These are phyloP conservation scores for Macropodus opercularis DNA, from an alignment of 2,797 vertebrate species.

Conservation along the genomic window DNA sequence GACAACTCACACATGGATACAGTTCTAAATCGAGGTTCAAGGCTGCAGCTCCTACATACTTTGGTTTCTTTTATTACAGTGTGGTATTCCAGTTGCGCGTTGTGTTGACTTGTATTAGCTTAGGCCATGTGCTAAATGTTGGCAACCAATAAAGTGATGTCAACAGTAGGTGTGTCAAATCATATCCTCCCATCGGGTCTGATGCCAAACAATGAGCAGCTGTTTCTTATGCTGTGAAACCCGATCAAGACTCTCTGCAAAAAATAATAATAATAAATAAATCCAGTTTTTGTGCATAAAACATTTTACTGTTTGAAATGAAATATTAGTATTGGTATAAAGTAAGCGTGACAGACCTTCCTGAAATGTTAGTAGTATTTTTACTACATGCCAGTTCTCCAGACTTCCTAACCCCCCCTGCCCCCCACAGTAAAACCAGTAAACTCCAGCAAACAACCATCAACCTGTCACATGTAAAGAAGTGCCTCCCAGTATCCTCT, in stretches of 20 bases:
- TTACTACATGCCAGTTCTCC: constrained; percentile 14
- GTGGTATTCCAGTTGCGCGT: constrained; percentile 30
- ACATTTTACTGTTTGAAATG: neutral
- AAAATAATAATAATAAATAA: constrained; percentile 6
- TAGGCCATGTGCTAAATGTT: constrained; percentile 24
- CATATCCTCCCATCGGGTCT: constrained; percentile 25
- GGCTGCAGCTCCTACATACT: constrained; percentile 9
- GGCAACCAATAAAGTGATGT: constrained; percentile 19
- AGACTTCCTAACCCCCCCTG: constrained; percentile 17
- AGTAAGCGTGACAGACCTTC: neutral
- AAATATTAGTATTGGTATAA: too few species aligned
- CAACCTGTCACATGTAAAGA: constrained; percentile 51
- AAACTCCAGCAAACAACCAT: constrained; percentile 46
- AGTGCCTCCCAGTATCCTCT: constrained; percentile 24
- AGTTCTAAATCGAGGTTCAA: constrained; percentile 16
- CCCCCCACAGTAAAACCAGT: constrained; percentile 37
- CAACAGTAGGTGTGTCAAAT: constrained; percentile 33
- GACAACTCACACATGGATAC: neutral
- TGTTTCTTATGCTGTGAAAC: constrained; percentile 42
- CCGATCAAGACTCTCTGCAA: constrained; percentile 24
- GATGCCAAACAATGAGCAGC: constrained; percentile 33
- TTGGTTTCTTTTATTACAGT: constrained; percentile 27
- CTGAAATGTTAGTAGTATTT: constrained; percentile 23
- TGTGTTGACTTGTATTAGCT: constrained; percentile 58
- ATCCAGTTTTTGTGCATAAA: neutral